These are phyloP conservation scores for Acrobasis repandana DNA, from an alignment of 2,888 invertebrate species.

Conservation along the genomic window DNA sequence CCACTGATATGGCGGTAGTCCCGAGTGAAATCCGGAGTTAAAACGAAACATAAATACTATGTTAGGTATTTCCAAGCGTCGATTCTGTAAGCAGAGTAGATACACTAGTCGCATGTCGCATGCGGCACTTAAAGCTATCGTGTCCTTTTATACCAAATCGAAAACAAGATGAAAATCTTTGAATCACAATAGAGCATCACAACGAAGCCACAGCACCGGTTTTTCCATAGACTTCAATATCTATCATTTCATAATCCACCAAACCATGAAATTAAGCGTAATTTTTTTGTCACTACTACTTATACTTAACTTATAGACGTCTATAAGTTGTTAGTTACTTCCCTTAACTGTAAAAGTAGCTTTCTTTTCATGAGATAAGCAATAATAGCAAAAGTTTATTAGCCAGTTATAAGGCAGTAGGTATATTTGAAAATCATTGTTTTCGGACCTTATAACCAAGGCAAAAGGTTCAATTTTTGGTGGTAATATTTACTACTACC, in stretches of 20 bases:
- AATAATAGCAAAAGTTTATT: too few species aligned
- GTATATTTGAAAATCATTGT: too few species aligned
- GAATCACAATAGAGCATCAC: constrained; percentile 66
- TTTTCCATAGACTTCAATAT: constrained; percentile 12
- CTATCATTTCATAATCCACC: constrained; percentile 9
- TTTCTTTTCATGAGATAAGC: too few species aligned
- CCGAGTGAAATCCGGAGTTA: constrained; percentile 54
- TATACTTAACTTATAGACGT: too few species aligned
- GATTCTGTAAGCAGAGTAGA: constrained; percentile 52
- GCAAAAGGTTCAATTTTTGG: too few species aligned
- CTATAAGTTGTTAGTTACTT: too few species aligned
- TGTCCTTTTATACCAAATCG: constrained; percentile 51
- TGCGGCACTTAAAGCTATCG: constrained; percentile 61
- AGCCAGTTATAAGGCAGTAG: too few species aligned
- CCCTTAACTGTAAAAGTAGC: too few species aligned
- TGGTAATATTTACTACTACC: too few species aligned
- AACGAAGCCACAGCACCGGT: constrained; percentile 48
- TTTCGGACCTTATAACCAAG: too few species aligned
- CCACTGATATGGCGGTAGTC: constrained; percentile 38
- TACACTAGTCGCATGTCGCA: constrained; percentile 51
- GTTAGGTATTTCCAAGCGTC: constrained; percentile 64
- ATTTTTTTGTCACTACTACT: too few species aligned
- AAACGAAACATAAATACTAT: constrained; percentile 80
- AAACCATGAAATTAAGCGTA: not conserved
- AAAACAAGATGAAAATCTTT: constrained; percentile 53